These are phyloP conservation scores for Scomber colias DNA, from an alignment of 2,113 vertebrate genomes.

Conservation along the genomic window DNA sequence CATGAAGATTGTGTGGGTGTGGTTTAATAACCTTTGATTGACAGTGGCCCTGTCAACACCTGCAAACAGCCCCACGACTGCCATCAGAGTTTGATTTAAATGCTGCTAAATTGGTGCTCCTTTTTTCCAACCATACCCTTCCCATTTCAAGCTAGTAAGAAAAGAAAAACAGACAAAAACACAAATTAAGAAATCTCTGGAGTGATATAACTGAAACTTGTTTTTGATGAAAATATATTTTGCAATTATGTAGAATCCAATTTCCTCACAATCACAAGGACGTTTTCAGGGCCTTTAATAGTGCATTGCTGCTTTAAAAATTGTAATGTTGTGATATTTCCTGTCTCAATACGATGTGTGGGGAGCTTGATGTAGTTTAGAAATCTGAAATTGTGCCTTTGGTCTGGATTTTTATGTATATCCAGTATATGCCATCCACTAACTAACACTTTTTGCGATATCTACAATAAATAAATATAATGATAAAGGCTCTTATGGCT, in stretches of 20 bases:
- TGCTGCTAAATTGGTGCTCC: not conserved
- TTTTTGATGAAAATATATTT: too few relatives aligned
- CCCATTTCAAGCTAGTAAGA: too few relatives aligned
- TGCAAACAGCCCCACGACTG: too few relatives aligned
- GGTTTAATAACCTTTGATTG: not conserved
- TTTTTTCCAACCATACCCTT: not conserved
- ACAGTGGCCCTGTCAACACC: too few relatives aligned
- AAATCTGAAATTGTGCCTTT: constrained; percentile 23
- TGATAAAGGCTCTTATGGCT: not conserved
- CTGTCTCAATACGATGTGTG: constrained; percentile 55
- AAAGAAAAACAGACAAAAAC: too few relatives aligned
- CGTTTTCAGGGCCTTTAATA: not conserved
- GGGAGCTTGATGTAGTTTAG: constrained; percentile 12
- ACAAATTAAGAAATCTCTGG: not conserved
- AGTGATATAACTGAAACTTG: too few relatives aligned
- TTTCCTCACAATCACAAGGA: not conserved
- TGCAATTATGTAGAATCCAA: not conserved
- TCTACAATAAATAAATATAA: not conserved
- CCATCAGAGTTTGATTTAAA: too few relatives aligned
- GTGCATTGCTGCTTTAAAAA: not conserved
- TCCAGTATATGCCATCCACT: not conserved
- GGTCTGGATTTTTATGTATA: constrained; percentile 13
- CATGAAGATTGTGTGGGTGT: not conserved
- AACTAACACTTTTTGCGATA: not conserved
- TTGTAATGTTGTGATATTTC: constrained; percentile 18